A percentile compares a stretch with the other conserved stretches of the same genome.
phyloP scores from a whole-genome alignment of 2,113 vertebrate species.

The Rostratula benghalensis region DNA sequence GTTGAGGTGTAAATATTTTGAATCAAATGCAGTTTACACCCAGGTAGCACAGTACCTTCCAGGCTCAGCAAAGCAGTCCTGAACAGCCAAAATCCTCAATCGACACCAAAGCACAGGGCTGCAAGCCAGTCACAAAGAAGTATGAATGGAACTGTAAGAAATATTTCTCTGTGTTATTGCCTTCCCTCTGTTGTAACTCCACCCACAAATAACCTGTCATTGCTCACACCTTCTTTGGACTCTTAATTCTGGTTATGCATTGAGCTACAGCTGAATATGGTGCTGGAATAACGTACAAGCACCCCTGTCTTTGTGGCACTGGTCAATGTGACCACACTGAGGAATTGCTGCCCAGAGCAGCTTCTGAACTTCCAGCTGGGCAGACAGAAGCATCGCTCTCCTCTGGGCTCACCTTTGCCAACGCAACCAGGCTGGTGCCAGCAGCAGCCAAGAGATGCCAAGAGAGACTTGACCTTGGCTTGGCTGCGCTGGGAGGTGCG shows the following conservation, averaged over 20 bases:
- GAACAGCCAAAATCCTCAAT: background rate
- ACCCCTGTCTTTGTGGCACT: rapidly evolving
- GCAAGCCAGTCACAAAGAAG: background rate
- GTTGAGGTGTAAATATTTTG: background rate
- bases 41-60: background rate
- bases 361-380: background rate
- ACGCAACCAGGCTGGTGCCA: rapidly evolving
- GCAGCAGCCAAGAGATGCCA: rapidly evolving
- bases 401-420: background rate
- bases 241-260: background rate
- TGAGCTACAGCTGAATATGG: rapidly evolving
- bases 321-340: rapidly evolving
- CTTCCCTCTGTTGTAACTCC: background rate
- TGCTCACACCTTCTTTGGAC: background rate
- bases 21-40: background rate
- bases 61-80: background rate
- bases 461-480: background rate
- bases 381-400: no score
- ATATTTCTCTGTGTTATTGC: background rate
- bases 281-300: rapidly evolving
- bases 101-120: rapidly evolving
- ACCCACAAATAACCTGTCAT: rapidly evolving
- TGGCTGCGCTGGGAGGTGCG: background rate
- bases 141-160: background rate
- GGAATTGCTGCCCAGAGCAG: background rate